Conservation (phyloP, 2,113 vertebrate genomes). For the Thunnus maccoyii region DNA sequence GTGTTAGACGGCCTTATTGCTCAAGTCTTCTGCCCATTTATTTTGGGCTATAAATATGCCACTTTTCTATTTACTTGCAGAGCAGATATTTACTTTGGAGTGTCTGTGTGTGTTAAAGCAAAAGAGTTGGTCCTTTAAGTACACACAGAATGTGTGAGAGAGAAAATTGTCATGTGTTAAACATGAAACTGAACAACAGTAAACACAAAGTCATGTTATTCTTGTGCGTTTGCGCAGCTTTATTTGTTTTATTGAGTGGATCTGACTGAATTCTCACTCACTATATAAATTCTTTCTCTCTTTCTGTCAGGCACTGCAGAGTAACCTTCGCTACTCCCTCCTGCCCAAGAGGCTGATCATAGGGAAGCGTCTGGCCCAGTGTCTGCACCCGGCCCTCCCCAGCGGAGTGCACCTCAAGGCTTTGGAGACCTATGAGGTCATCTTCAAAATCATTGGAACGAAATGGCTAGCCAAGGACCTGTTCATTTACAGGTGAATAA, state of each 20-base stretch:
- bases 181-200: background rate
- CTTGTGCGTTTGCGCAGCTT: background rate
- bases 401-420: conserved; percentile 98
- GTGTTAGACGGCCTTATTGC: background rate
- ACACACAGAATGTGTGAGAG: background rate
- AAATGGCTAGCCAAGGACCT: conserved; percentile 94
- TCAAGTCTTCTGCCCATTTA: conserved; percentile 1
- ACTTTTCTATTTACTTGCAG: background rate
- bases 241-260: background rate
- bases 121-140: background rate
- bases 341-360: conserved; percentile 93
- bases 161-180: background rate
- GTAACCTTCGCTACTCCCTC: conserved; percentile 95
- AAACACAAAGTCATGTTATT: background rate
- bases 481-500: conserved; percentile 91
- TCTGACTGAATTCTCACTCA: background rate
- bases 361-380: conserved; percentile 96
- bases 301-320: conserved; percentile 92
- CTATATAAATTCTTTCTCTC: background rate
- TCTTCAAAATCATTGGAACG: conserved; percentile 98
- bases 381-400: conserved; percentile 95
- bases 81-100: conserved; percentile 58
- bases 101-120: conserved; percentile 36
- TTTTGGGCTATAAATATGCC: conserved; percentile 26
- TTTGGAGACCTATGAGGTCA: conserved; percentile 96